Evolutionary conservation across 1,140 invertebrate species (phyloP).

Genomic region (Cheumatopsyche charites): DNA sequence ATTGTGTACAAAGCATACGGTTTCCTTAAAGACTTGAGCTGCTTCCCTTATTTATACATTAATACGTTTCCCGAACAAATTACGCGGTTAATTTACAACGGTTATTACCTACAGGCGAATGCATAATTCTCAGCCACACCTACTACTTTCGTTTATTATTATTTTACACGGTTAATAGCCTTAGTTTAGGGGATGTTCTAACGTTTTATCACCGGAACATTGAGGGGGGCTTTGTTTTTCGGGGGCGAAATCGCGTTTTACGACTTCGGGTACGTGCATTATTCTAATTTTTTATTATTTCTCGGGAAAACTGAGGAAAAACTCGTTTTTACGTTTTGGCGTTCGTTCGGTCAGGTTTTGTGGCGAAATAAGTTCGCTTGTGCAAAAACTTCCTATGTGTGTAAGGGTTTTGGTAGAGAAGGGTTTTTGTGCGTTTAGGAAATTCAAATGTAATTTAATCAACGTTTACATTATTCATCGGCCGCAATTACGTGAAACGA

Average conservation of each 20-base stretch:
- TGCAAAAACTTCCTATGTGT: neutral
- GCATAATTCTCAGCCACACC: constrained; percentile 17
- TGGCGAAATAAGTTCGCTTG: neutral
- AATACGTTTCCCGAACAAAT: constrained; percentile 21
- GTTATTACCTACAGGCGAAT: constrained; percentile 22
- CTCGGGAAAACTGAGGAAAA: neutral
- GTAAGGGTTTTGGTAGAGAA: neutral
- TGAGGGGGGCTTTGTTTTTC: too few relatives aligned
- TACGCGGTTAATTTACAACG: constrained; percentile 24
- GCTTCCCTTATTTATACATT: constrained; percentile 14
- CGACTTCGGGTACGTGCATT: too few relatives aligned
- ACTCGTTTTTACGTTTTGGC: constrained; percentile 10
- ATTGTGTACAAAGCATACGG: too few relatives aligned
- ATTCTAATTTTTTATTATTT: neutral
- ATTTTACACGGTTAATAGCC: constrained; percentile 20
- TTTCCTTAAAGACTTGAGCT: neutral
- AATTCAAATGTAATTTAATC: too few relatives aligned
- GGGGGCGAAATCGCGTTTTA: neutral
- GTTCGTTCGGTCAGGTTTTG: neutral
- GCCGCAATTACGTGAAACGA: too few relatives aligned
- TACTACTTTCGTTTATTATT: constrained; percentile 23
- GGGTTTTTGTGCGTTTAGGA: neutral
- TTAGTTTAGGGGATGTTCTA: constrained; percentile 16
- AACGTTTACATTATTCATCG: too few relatives aligned
- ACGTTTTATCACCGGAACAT: constrained; percentile 6